Conservation (phyloP, 2,797 vertebrate genomes). For the Zenarchopterus dispar region DNA sequence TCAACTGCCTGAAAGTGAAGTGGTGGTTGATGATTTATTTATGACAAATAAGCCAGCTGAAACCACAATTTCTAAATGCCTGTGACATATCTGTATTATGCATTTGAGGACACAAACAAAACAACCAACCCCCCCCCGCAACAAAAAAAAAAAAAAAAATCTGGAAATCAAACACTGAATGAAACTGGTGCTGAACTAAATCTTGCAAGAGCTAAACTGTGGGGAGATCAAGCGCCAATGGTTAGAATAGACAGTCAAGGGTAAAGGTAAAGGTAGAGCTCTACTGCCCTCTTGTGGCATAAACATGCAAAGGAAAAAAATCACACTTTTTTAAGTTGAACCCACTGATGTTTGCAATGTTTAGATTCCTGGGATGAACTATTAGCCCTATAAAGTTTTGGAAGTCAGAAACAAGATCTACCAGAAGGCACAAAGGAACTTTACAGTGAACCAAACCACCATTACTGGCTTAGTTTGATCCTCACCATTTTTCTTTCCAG, state of each 20-base stretch:
- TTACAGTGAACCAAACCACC: constrained; percentile 64
- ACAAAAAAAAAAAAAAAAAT: constrained; percentile 1
- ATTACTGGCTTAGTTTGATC: constrained; percentile 61
- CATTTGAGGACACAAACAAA: constrained; percentile 3
- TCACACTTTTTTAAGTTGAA: constrained; percentile 7
- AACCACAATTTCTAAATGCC: constrained; percentile 4
- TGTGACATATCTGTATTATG: constrained; percentile 18
- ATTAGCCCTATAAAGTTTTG: constrained; percentile 67
- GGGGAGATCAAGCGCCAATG: constrained; percentile 2
- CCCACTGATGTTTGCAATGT: constrained; percentile 30
- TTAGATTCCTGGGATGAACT: constrained; percentile 45
- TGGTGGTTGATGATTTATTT: constrained; percentile 22
- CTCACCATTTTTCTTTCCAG: constrained; percentile 69
- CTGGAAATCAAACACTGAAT: constrained; percentile 37
- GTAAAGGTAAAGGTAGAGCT: constrained; percentile 50
- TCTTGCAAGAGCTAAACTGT: constrained; percentile 17
- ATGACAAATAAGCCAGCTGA: constrained; percentile 17
- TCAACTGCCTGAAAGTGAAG: constrained; percentile 13
- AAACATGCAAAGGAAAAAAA: constrained; percentile 21
- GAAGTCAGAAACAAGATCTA: constrained; percentile 72
- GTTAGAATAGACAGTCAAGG: not conserved
- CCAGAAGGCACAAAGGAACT: constrained; percentile 69
- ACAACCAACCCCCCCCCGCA: too few relatives aligned
- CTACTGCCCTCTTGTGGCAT: constrained; percentile 78
- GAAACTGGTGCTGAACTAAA: constrained; percentile 40